These are phyloP conservation scores for Sebastiscus tertius DNA, from an alignment of 2,797 vertebrate species.

Conservation along the genomic window DNA sequence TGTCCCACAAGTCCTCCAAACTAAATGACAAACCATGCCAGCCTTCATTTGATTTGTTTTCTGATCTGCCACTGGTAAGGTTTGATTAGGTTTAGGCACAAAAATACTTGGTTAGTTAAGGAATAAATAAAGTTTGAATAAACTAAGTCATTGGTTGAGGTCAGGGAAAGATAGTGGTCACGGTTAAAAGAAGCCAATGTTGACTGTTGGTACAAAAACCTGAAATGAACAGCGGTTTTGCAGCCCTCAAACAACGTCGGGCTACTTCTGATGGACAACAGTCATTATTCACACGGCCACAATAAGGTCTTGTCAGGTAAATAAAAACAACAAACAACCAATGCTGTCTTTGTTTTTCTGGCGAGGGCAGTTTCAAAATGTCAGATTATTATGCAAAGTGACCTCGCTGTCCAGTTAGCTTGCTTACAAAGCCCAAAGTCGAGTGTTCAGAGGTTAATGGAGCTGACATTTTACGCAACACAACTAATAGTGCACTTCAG, in stretches of 20 bases:
- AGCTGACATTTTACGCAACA: conserved; percentile 51
- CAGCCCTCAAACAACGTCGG: background rate
- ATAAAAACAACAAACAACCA: conserved; percentile 32
- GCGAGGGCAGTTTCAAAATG: conserved; percentile 41
- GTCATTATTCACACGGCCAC: background rate
- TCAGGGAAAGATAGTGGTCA: background rate
- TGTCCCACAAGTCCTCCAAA: background rate
- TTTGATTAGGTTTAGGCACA: background rate
- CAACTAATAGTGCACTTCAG: conserved; percentile 28
- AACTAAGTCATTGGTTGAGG: background rate
- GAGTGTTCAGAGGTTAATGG: conserved; percentile 63
- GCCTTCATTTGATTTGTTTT: background rate
- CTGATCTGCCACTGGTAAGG: too few relatives aligned
- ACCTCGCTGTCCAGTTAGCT: conserved; percentile 24
- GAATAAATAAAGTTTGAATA: background rate
- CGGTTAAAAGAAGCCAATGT: background rate
- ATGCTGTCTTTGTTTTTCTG: conserved; percentile 20
- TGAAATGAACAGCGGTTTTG: background rate
- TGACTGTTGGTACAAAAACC: too few relatives aligned
- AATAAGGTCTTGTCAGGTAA: conserved; percentile 29
- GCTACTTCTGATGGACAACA: background rate
- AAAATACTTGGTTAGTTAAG: background rate
- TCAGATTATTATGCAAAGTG: conserved; percentile 54
- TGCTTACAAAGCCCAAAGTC: conserved; percentile 46
- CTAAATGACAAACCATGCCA: background rate